Base-by-base conservation (phyloP, 2,888 invertebrate species). In the Eilema griseolum region DNA sequence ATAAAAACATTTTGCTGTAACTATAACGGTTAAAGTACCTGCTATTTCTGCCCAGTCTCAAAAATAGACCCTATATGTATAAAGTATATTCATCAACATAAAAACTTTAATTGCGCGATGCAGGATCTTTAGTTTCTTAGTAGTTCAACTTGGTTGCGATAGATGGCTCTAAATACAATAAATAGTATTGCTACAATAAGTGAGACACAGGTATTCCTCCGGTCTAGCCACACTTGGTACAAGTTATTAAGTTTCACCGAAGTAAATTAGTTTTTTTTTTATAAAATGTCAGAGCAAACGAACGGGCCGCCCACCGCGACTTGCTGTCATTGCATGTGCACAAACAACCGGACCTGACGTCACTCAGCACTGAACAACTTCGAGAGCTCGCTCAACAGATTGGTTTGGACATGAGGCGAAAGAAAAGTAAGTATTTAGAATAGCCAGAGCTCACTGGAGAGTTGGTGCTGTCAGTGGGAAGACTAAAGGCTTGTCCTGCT, bases 271-370 rank as follows among this genome's bases (percentile, higher is more conserved):
- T n/a, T 14, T 31, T 10, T 41, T 12, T 61, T 56, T 23, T 24
- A 61, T 59, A 28, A 75, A 73, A 26, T 52, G 10, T 3, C 84
- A 95, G 95, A 88, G 88, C 93, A 83, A 88, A 79, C 77, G 86
- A 92, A 73, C 91, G 94, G 65, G 82, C 89, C 71, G 76, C 86
- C 85, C 86, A 90, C 74, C 89, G 93, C 69, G 84, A 90, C 82
- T 69, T 94, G 91, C 72, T 95, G 89, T 94, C 93, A 82, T 64
- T 92, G 91, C 93, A 93, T 79, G 70, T 95, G 93, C 92, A 88
- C 80, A 79, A 85, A 71, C 84, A 88, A 75, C 87, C 89, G 77
- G 84, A 89, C 76, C 72, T 94, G 82, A 92, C 81, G 7, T 78
- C 82, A 5, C 82, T 92, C 24, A 88, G 83, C 31, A 81, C 89